phyloP scores from a whole-genome alignment of 2,888 invertebrate genomes.

The Lithophane socia region DNA sequence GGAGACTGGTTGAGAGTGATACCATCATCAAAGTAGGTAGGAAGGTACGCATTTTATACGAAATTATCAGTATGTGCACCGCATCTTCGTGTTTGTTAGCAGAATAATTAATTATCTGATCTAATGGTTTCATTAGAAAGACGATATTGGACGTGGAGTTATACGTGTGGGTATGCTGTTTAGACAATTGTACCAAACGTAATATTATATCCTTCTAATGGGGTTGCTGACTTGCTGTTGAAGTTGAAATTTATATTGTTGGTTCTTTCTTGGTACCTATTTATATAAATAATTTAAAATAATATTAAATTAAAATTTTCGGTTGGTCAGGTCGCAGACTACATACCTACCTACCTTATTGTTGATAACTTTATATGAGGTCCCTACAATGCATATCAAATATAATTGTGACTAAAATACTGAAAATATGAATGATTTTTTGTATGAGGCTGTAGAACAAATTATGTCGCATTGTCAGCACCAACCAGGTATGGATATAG shows the following conservation, averaged over 20 bases:
- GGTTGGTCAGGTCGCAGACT: neutral
- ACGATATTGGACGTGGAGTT: slow-evolving; percentile 1
- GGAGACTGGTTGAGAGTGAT: neutral
- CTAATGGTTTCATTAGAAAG: slow-evolving; percentile 19
- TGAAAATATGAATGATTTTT: neutral
- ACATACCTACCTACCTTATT: neutral
- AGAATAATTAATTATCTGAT: slow-evolving; percentile 44
- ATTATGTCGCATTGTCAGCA: neutral
- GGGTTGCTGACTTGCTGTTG: neutral
- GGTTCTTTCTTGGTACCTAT: neutral
- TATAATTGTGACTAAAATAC: neutral
- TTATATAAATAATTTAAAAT: neutral
- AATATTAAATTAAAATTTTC: too few species aligned
- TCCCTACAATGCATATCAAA: neutral
- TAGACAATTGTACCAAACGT: neutral
- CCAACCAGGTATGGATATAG: neutral
- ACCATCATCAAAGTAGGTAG: neutral
- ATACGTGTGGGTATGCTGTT: neutral
- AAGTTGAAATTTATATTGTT: neutral
- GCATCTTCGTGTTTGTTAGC: slow-evolving; percentile 16
- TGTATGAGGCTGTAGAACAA: too few species aligned
- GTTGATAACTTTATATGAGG: neutral
- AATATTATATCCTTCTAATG: neutral
- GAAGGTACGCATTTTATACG: slow-evolving; percentile 20
- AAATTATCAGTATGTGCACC: slow-evolving; percentile 27